phyloP scores from a whole-genome alignment of 2,888 invertebrate species.

The Physocephala rufipes region DNA sequence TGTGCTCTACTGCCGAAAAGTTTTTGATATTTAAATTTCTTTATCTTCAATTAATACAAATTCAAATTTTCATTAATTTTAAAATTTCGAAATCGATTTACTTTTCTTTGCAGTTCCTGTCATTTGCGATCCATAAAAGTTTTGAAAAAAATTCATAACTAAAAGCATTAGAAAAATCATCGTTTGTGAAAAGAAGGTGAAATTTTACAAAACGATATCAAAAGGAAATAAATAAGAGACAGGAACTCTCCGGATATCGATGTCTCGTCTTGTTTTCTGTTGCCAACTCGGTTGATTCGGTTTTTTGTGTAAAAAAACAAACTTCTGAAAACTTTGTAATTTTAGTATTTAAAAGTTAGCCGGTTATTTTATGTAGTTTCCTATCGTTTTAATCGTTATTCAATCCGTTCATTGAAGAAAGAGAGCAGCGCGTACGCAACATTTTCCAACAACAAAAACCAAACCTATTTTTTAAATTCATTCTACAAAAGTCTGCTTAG shows the following conservation, averaged over 20 bases:
- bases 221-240: background rate
- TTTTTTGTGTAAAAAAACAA: background rate
- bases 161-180: slow-evolving; percentile 19
- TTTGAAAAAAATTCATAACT: slow-evolving; percentile 18
- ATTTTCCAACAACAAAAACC: background rate
- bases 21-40: background rate
- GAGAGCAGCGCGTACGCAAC: background rate
- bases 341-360: slow-evolving; percentile 25
- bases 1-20: background rate
- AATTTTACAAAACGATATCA: background rate
- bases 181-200: slow-evolving; percentile 19
- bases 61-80: background rate
- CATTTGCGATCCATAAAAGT: slow-evolving; percentile 10
- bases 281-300: background rate
- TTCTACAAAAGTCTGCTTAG: slow-evolving; percentile 11
- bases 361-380: slow-evolving; percentile 6
- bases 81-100: background rate
- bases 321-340: slow-evolving; percentile 3
- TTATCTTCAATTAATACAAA: background rate
- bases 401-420: background rate
- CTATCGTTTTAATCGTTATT: slow-evolving; percentile 9
- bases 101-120: slow-evolving; percentile 29
- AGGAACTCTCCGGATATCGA: slow-evolving; percentile 1
- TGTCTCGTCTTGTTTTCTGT: background rate
- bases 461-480: slow-evolving; percentile 29